Evolutionary conservation across 2,113 vertebrate species (phyloP).

Genomic region (Oryzias curvinotus): DNA sequence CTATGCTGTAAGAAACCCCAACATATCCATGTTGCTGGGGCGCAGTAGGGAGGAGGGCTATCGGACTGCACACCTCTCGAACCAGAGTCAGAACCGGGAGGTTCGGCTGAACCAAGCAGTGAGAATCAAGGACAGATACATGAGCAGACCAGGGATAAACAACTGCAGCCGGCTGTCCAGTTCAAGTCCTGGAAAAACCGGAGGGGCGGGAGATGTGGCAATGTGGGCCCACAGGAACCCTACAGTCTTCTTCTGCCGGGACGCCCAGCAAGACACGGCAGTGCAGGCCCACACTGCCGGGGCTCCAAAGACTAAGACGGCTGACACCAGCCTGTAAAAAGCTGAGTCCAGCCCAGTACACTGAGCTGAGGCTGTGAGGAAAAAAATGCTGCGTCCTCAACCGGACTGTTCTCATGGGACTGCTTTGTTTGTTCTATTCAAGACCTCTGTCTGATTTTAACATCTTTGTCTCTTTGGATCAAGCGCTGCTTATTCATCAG

Average conservation of each 20-base stretch:
- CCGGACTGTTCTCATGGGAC: too few species aligned
- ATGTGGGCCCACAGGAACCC: constrained; percentile 95
- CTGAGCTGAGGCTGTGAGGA: too few species aligned
- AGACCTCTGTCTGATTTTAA: too few species aligned
- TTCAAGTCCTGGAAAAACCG: constrained; percentile 75
- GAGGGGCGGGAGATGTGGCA: constrained; percentile 76
- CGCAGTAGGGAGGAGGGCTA: constrained; percentile 89
- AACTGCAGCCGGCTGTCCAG: constrained; percentile 71
- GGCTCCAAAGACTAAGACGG: constrained; percentile 65
- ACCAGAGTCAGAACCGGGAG: constrained; percentile 66
- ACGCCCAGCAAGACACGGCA: constrained; percentile 74
- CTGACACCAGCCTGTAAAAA: constrained; percentile 85
- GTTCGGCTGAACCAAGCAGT: constrained; percentile 57
- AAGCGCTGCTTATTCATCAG: too few species aligned
- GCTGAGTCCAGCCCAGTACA: too few species aligned
- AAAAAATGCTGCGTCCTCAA: too few species aligned
- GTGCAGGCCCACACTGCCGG: constrained; percentile 51
- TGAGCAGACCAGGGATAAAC: constrained; percentile 66
- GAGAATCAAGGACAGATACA: constrained; percentile 76
- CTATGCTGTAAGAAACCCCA: constrained; percentile 90
- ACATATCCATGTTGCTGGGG: constrained; percentile 87
- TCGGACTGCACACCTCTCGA: constrained; percentile 82
- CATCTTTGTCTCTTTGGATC: too few species aligned
- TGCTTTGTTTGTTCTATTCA: too few species aligned
- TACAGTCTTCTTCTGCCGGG: constrained; percentile 87